A percentile compares a stretch with the other conserved stretches of the same genome.
Evolutionary conservation across 2,113 vertebrate species (phyloP).

Genomic region (Ginglymostoma cirratum): DNA sequence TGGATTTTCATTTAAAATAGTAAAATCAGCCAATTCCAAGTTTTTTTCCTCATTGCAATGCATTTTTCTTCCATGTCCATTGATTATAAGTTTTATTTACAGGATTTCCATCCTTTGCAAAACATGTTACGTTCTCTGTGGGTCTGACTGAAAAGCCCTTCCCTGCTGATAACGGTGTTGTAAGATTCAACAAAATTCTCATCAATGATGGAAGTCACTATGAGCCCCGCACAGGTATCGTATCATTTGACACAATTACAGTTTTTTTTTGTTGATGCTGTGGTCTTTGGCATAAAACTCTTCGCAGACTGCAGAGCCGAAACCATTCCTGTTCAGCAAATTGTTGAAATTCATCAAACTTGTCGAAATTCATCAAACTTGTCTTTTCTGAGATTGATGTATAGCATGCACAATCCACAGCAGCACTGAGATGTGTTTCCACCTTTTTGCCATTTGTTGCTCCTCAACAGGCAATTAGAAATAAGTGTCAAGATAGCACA

Average conservation of each 20-base stretch:
- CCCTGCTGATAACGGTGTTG: neutral
- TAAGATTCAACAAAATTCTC: conserved; percentile 35
- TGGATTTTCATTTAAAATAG: conserved; percentile 12
- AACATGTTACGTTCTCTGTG: conserved; percentile 25
- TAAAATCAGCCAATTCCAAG: neutral
- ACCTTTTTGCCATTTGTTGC: neutral
- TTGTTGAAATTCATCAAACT: neutral
- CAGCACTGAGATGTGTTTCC: neutral
- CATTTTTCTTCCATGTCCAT: neutral
- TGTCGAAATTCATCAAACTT: neutral
- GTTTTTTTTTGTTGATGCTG: neutral
- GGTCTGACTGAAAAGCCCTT: conserved; percentile 26
- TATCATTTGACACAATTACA: neutral
- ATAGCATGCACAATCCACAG: neutral
- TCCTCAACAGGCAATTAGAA: neutral
- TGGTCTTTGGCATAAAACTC: neutral
- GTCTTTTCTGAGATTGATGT: neutral
- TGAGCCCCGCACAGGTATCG: conserved; percentile 35
- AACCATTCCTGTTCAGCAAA: neutral
- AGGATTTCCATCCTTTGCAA: neutral
- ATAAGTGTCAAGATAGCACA: neutral
- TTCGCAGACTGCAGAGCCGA: neutral
- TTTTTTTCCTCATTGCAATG: neutral
- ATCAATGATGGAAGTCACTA: conserved; percentile 38
- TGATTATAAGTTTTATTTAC: neutral